Base-by-base conservation (phyloP, 2,797 vertebrate genomes). In the Tokudaia muenninki region DNA sequence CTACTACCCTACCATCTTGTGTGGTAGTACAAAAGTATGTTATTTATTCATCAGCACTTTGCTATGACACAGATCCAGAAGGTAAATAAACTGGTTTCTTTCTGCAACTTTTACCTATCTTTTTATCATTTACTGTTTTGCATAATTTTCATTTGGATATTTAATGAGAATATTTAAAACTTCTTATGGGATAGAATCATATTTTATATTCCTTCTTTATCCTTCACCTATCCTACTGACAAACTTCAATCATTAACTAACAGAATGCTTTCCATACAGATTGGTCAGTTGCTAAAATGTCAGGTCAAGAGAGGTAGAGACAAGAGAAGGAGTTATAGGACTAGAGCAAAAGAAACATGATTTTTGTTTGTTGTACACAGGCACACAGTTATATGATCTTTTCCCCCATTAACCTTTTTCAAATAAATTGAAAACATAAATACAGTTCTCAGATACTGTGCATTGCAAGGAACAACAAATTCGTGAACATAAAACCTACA, bases 361-460 rank as follows among this genome's bases (percentile, higher is more conserved):
- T 22, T 1, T 83, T 17, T 82, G 6, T 74, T 89, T 52, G 47
- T 61, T 74, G 47, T 50, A 41, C 2, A 26, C 0, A 78, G 13
- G 41, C 14, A 67, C 1, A 86, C 55, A 77, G 3, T 74, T 17
- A 67, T 1, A 37, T 1, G 4, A 0, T 22, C 29, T 74, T 79
- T 74, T 37, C 17, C 21, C 13, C 44, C 47, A 6, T 14, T 72
- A 13, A 79, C n/a, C 1, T 44, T 34, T 82, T 78, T 87, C 34
- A 92, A 94, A 94, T 87, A 87, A 82, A 83, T 79, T 61, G 6
- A 63, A 94, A 74, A 29, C 5, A 75, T 34, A 17, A n/a, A 41
- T 4, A 50, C 37, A 78, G 65, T 92, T 92, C 3, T 22, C 19
- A 83, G 75, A 24, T 70, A 10, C 24, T 50, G 10, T 16, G 70